Base-by-base conservation (phyloP, 2,113 vertebrate species). In the Sphaerodactylus townsendi region DNA sequence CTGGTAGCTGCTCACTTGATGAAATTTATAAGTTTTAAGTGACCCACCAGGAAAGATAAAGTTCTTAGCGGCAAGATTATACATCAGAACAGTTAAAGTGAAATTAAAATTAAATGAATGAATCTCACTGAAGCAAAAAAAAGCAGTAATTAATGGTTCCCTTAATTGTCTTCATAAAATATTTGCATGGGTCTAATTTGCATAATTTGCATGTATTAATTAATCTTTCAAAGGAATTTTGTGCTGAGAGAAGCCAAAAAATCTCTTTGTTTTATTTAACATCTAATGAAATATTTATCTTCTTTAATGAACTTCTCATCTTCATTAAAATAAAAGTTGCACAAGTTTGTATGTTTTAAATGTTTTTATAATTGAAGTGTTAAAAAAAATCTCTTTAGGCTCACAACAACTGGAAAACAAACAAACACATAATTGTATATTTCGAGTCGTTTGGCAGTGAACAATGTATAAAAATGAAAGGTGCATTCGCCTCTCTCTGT, bases 121-220 rank as follows among this genome's bases (percentile, higher is more conserved):
- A 99, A 99, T 99, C 98, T 99, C 98, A 99, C 95, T 98, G 99
- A 99, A 99, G 98, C 99, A 99, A 99, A 99, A 99, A n/a, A 99
- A 98, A 98, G 97, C 98, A 97, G 98, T 99, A 99, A 99, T 99
- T 98, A 99, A 99, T 99, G 98, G 98, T 98, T 99, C 98, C 98
- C 98, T 98, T 99, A 99, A 99, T 99, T 99, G 98, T 99, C 98
- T 99, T 99, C 98, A 99, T 99, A 99, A 99, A 99, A 99, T 99
- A 99, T 99, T 99, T 99, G 99, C 99, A 99, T 98, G 99, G 97
- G 98, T 98, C 98, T 99, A 98, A 99, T 99, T 99, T 99, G 99
- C 99, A 99, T 99, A 99, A 99, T 99, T 99, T 99, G 98, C 98
- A 99, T 98, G 98, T 99, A 99, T 99, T 99, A 99, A 99, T 99